Conservation (phyloP, 2,888 invertebrate genomes). For the Drosophila acutilabella region DNA sequence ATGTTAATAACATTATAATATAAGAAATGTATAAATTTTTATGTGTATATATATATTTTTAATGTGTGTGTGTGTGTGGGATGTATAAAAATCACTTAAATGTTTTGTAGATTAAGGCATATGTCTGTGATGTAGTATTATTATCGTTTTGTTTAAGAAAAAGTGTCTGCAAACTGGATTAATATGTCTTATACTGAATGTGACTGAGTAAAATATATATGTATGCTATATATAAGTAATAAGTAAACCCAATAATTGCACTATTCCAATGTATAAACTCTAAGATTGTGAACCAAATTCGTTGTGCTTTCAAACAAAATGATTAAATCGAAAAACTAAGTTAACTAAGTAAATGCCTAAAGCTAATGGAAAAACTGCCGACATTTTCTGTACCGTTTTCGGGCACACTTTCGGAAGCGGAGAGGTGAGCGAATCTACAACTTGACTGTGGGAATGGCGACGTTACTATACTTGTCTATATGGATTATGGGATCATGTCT, state of each 20-base stretch:
- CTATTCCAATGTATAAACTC: conserved; percentile 50
- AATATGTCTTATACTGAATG: conserved; percentile 15
- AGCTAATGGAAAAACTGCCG: conserved; percentile 37
- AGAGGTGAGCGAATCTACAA: conserved; percentile 58
- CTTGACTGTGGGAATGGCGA: conserved; percentile 25
- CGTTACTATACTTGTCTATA: conserved; percentile 14
- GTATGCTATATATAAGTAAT: conserved; percentile 20
- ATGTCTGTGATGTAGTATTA: conserved; percentile 25
- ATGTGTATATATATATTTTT: conserved; percentile 20
- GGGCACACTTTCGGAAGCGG: conserved; percentile 9
- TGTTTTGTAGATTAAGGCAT: conserved; percentile 19
- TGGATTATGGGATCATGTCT: conserved; percentile 29
- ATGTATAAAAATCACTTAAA: conserved; percentile 1
- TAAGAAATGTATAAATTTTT: conserved; percentile 20
- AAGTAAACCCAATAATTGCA: conserved; percentile 68
- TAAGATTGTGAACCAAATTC: conserved; percentile 54
- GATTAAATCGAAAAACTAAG: conserved; percentile 29
- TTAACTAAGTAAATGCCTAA: conserved; percentile 25
- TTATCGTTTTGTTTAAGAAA: conserved; percentile 8
- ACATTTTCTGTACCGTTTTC: neutral
- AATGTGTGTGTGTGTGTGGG: conserved; percentile 3
- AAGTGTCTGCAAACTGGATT: conserved; percentile 1
- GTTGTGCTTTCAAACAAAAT: conserved; percentile 43
- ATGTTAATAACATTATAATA: conserved; percentile 54
- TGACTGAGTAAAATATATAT: conserved; percentile 53